Evolutionary conservation across 2,113 vertebrate species (phyloP).

Genomic region (Galeopterus variegatus): DNA sequence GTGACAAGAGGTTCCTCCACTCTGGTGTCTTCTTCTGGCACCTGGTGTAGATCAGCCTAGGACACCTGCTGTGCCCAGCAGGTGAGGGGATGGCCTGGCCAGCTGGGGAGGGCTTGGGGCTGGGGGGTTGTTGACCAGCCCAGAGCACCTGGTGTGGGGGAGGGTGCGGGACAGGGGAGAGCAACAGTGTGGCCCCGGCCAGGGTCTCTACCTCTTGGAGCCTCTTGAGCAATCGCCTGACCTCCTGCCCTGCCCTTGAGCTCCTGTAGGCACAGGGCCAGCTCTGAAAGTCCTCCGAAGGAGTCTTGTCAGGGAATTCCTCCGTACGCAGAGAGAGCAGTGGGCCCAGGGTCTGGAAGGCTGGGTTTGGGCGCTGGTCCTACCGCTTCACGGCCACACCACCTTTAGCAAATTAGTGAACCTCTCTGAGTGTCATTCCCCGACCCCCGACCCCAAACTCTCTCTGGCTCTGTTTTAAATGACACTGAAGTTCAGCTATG

Average conservation of each 20-base stretch:
- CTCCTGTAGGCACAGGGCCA: not conserved
- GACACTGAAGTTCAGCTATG: not conserved
- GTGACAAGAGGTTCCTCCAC: not conserved
- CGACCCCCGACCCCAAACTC: too few species aligned
- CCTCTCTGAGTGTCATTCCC: not conserved
- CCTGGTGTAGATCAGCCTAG: not conserved
- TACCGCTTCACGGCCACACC: not conserved
- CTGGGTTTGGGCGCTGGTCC: accelerated
- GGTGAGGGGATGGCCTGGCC: not conserved
- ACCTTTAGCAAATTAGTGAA: too few species aligned
- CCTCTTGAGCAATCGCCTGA: too few species aligned
- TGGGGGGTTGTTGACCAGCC: accelerated
- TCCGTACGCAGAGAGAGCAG: not conserved
- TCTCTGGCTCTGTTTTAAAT: not conserved
- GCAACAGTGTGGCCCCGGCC: not conserved
- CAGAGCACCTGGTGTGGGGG: too few species aligned
- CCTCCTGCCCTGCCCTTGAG: not conserved
- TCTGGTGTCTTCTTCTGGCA: too few species aligned
- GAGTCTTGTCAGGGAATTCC: accelerated
- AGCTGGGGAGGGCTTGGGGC: not conserved
- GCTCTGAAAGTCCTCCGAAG: not conserved
- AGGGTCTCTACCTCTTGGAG: not conserved
- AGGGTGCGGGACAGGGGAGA: accelerated
- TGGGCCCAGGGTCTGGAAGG: not conserved
- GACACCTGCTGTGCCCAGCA: not conserved